phyloP scores from a whole-genome alignment of 30 jellyfish, hydroid and myxozoan species.

The Aurelia aurita region DNA sequence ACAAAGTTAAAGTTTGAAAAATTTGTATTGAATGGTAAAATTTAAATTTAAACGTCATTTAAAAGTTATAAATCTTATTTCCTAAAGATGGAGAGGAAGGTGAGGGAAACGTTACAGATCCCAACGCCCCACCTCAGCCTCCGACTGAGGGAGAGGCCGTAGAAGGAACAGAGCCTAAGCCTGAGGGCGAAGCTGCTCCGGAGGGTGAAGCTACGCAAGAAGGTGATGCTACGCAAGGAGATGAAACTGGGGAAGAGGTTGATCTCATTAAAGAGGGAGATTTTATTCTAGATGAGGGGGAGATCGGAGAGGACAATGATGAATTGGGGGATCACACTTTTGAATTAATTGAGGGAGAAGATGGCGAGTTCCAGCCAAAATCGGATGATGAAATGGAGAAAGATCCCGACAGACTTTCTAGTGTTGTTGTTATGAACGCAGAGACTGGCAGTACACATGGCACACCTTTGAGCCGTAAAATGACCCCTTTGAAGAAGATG shows the following conservation, averaged over 20 bases:
- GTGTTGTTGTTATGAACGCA: slow-evolving; percentile 15
- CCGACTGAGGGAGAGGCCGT: slow-evolving; percentile 16
- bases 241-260: background rate
- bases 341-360: slow-evolving; percentile 1
- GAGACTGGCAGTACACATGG: background rate
- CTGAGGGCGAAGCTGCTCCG: background rate
- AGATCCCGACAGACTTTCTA: slow-evolving; percentile 18
- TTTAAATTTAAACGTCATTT: too few species aligned
- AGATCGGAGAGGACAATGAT: background rate
- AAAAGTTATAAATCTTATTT: background rate
- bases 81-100: slow-evolving; percentile 44
- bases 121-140: slow-evolving; percentile 32
- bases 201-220: slow-evolving; percentile 20
- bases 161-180: background rate
- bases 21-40: too few species aligned
- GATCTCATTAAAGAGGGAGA: background rate
- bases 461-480: slow-evolving; percentile 22
- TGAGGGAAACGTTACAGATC: slow-evolving; percentile 24
- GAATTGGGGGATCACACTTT: background rate
- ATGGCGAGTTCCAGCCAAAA: slow-evolving; percentile 29
- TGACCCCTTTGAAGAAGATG: slow-evolving; percentile 51
- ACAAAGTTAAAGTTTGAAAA: too few species aligned
- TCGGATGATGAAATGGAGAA: slow-evolving; percentile 52
- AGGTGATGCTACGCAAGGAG: slow-evolving; percentile 7
- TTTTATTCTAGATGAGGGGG: slow-evolving; percentile 18